A percentile compares a stretch with the other conserved stretches of the same genome.
These are phyloP conservation scores for Lutjanus erythropterus DNA, from an alignment of 2,113 vertebrate genomes.

Conservation along the genomic window DNA sequence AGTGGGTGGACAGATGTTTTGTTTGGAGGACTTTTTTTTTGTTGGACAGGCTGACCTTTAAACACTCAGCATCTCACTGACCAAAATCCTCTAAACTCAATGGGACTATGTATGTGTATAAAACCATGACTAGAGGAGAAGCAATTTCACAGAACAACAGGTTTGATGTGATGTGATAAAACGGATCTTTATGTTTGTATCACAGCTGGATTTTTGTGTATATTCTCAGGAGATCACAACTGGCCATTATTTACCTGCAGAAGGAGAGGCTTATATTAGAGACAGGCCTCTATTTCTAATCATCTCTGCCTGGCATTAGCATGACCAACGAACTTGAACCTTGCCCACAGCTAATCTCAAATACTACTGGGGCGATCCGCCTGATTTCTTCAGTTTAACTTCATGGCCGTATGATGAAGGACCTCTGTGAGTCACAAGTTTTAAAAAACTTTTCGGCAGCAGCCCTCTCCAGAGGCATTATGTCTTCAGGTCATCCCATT, in stretches of 20 bases:
- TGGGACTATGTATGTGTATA: not conserved
- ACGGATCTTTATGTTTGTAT: not conserved
- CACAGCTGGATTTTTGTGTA: not conserved
- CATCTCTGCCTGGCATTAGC: too few relatives aligned
- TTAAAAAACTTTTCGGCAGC: too few relatives aligned
- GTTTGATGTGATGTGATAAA: not conserved
- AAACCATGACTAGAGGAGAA: not conserved
- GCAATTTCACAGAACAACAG: conserved; percentile 1
- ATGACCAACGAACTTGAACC: too few relatives aligned
- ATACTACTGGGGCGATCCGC: too few relatives aligned
- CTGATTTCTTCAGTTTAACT: too few relatives aligned
- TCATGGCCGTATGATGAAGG: too few relatives aligned
- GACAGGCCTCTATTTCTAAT: not conserved
- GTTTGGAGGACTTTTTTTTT: conserved; percentile 10
- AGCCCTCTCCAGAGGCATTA: too few relatives aligned
- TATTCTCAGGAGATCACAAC: too few relatives aligned
- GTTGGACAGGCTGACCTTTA: conserved; percentile 55
- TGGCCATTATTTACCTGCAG: not conserved
- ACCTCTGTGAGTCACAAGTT: too few relatives aligned
- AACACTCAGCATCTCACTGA: conserved; percentile 22
- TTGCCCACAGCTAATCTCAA: too few relatives aligned
- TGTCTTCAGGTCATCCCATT: too few relatives aligned
- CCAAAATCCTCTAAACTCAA: conserved; percentile 22
- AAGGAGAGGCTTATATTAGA: not conserved
- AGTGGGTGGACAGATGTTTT: conserved; percentile 22